phyloP scores from a whole-genome alignment of 2,797 vertebrate species.

The Ctenopoma kingsleyae region DNA sequence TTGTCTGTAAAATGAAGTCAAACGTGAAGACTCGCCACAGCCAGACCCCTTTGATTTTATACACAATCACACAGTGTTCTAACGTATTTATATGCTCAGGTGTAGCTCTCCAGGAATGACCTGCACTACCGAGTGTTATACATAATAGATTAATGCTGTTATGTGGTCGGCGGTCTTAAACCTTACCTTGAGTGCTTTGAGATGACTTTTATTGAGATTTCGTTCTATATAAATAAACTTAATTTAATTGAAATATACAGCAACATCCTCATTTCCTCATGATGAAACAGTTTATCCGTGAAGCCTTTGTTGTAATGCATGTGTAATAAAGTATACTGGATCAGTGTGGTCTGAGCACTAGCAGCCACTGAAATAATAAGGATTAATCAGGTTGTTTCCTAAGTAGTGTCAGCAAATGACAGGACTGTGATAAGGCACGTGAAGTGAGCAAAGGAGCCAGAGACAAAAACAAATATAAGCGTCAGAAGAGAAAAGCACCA shows the following conservation, averaged over 20 bases:
- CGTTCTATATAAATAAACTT: no score
- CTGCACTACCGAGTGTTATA: constrained; percentile 15
- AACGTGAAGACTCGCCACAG: constrained; percentile 63
- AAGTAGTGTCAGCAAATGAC: constrained; percentile 8
- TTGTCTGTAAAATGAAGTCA: constrained; percentile 68
- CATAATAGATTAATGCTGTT: constrained; percentile 22
- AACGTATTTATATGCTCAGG: constrained; percentile 28
- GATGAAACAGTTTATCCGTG: background rate
- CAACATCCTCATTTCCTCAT: background rate
- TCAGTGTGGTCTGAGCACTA: background rate
- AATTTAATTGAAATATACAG: no score
- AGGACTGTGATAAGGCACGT: background rate
- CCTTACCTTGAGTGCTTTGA: no score
- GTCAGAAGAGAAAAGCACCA: background rate
- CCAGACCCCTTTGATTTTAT: constrained; percentile 67
- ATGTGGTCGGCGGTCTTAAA: constrained; percentile 13
- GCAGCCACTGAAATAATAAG: constrained; percentile 4
- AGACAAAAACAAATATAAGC: constrained; percentile 3
- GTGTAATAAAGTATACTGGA: constrained; percentile 6
- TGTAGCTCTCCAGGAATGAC: constrained; percentile 37
- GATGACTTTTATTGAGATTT: no score
- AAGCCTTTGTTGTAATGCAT: constrained; percentile 2
- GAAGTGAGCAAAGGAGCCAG: background rate
- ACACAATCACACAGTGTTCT: constrained; percentile 52
- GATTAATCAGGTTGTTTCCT: background rate